These are phyloP conservation scores for Pangasius mekongensis DNA, from an alignment of 2,797 vertebrate species.

Conservation along the genomic window DNA sequence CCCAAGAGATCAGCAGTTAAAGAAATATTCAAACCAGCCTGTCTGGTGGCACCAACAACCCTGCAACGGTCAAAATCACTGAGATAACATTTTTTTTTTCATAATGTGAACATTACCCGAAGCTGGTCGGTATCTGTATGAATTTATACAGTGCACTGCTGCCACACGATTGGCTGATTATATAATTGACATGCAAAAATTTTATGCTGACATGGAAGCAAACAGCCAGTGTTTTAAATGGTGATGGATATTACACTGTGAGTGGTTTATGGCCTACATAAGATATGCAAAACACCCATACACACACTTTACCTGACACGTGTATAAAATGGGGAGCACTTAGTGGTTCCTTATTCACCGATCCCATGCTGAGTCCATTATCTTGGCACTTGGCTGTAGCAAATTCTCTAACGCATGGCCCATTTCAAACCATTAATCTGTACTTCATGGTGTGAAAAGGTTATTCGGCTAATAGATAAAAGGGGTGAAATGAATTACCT, in stretches of 20 bases:
- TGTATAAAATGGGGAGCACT: constrained; percentile 35
- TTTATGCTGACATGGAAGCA: background rate
- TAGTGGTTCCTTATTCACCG: constrained; percentile 5
- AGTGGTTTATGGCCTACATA: background rate
- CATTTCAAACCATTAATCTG: constrained; percentile 77
- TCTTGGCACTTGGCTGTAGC: constrained; percentile 47
- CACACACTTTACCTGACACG: background rate
- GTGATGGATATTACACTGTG: background rate
- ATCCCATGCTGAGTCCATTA: constrained; percentile 42
- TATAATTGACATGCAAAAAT: background rate
- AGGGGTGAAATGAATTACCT: constrained; percentile 69
- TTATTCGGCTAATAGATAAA: constrained; percentile 73
- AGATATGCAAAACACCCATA: constrained; percentile 26
- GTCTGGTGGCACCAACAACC: too few species aligned
- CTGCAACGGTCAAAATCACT: too few species aligned
- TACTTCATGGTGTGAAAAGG: constrained; percentile 70
- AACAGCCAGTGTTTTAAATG: background rate
- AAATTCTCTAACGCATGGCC: constrained; percentile 61
- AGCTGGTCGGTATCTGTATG: too few species aligned
- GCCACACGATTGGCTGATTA: too few species aligned
- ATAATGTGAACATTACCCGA: too few species aligned
- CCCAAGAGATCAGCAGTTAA: too few species aligned
- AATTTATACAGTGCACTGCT: too few species aligned
- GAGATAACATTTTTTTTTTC: too few species aligned
- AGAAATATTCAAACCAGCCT: too few species aligned